phyloP scores from a whole-genome alignment of 2,888 invertebrate species.

The Tortrix viridana region DNA sequence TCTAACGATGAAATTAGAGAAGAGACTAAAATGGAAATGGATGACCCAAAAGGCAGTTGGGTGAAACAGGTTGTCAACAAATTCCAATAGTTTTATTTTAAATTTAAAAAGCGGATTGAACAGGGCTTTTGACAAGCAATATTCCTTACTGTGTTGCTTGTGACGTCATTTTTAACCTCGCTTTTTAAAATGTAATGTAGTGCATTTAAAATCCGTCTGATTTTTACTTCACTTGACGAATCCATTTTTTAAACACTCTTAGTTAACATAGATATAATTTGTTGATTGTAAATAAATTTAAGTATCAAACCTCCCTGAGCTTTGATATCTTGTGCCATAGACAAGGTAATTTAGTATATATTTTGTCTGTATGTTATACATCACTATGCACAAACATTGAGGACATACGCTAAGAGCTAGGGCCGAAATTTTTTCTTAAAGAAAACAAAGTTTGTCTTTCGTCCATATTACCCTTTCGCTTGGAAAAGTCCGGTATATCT shows the following conservation, averaged over 20 bases:
- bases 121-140: neutral
- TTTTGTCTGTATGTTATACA: slow-evolving; percentile 48
- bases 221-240: slow-evolving; percentile 63
- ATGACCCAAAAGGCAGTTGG: slow-evolving; percentile 85
- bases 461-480: neutral
- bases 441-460: slow-evolving; percentile 1
- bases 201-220: slow-evolving; percentile 73
- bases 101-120: neutral
- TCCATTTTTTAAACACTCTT: slow-evolving; percentile 46
- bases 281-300: slow-evolving; percentile 66
- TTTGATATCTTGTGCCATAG: slow-evolving; percentile 78
- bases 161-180: neutral
- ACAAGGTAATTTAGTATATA: slow-evolving; percentile 54
- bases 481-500: slow-evolving; percentile 9
- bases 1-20: slow-evolving; percentile 54
- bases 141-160: neutral
- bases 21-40: slow-evolving; percentile 47
- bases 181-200: slow-evolving; percentile 32
- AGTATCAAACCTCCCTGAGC: slow-evolving; percentile 60
- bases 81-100: slow-evolving; percentile 82
- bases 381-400: slow-evolving; percentile 52
- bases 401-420: slow-evolving; percentile 13
- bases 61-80: slow-evolving; percentile 90
- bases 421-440: neutral
- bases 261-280: slow-evolving; percentile 42